Conservation (phyloP, 2,113 vertebrate genomes). For the Labeo rohita region DNA sequence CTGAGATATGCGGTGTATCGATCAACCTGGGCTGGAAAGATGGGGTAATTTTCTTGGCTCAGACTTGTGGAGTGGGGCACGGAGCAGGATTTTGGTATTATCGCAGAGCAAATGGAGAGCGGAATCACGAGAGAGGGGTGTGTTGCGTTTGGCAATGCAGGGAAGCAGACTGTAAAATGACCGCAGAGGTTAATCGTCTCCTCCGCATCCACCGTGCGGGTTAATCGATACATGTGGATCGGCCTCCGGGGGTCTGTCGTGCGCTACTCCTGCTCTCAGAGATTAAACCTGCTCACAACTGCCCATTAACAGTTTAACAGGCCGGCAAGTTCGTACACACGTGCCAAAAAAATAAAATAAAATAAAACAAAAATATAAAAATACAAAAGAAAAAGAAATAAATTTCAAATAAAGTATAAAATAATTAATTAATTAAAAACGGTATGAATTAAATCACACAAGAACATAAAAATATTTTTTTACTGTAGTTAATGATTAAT, state of each 20-base stretch:
- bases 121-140: background rate
- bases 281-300: conserved; percentile 1
- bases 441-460: too few relatives aligned
- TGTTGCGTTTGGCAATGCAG: conserved; percentile 63
- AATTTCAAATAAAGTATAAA: too few relatives aligned
- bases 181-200: conserved; percentile 48
- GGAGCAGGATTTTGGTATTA: conserved; percentile 41
- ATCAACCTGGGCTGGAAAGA: conserved; percentile 9
- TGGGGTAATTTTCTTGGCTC: conserved; percentile 29
- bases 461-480: too few relatives aligned
- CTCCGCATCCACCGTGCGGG: conserved; percentile 4
- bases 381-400: too few relatives aligned
- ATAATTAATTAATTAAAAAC: too few relatives aligned
- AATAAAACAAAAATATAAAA: too few relatives aligned
- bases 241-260: conserved; percentile 20
- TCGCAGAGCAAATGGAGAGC: conserved; percentile 13
- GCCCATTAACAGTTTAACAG: conserved; percentile 15
- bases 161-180: conserved; percentile 38
- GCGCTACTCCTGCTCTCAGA: background rate
- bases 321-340: background rate
- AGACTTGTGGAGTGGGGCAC: background rate
- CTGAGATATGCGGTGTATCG: conserved; percentile 9
- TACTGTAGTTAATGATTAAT: too few relatives aligned
- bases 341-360: background rate
- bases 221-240: conserved; percentile 34